phyloP scores from a whole-genome alignment of 92 coral and sea anemone species.

The Porites evermanni region DNA sequence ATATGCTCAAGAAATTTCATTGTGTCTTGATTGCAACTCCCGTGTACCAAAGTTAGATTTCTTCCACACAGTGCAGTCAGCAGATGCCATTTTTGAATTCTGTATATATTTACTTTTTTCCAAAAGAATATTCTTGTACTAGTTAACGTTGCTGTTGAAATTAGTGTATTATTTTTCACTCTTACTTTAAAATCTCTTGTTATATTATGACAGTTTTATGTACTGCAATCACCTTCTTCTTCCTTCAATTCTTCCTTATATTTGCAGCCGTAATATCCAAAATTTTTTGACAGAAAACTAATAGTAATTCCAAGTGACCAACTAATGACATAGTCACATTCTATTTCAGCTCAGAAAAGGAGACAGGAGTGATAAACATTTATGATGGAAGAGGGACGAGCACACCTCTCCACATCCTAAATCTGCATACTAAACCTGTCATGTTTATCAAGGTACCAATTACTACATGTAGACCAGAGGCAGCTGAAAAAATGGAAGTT shows the following conservation, averaged over 20 bases:
- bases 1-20: slow-evolving; percentile 11
- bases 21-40: slow-evolving; percentile 35
- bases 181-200: not conserved
- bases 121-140: no score
- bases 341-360: slow-evolving; percentile 84
- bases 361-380: slow-evolving; percentile 87
- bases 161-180: not conserved
- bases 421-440: slow-evolving; percentile 78
- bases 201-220: no score
- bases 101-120: no score
- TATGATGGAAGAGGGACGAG: slow-evolving; percentile 95
- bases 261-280: no score
- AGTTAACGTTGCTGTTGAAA: no score
- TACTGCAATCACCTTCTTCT: no score
- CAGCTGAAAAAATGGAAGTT: no score
- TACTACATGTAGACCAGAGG: no score
- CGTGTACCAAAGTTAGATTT: not conserved
- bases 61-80: not conserved
- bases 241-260: no score
- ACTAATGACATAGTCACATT: not conserved
- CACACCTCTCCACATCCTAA: slow-evolving; percentile 82
- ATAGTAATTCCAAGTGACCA: no score
- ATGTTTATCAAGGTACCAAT: slow-evolving; percentile 76
- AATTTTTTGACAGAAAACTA: no score
- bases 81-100: no score